A percentile compares a stretch with the other conserved stretches of the same genome.
These are phyloP conservation scores for Nycticryphes semicollaris DNA, from an alignment of 2,113 vertebrate genomes.

Conservation along the genomic window DNA sequence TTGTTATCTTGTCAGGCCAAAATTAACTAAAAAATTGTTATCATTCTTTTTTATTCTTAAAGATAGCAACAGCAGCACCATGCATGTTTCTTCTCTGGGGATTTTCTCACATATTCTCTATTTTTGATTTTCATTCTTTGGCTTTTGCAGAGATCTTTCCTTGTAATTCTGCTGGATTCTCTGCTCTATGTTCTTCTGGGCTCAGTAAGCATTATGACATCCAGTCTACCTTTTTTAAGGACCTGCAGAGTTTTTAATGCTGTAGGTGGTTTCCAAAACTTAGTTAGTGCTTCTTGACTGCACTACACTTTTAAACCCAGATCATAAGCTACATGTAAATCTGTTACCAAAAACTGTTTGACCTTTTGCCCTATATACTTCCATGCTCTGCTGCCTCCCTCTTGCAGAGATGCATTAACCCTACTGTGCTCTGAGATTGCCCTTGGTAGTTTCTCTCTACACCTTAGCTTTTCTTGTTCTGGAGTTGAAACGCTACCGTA, in stretches of 20 bases:
- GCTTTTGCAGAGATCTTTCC: not conserved
- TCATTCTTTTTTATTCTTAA: not conserved
- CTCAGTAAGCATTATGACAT: not conserved
- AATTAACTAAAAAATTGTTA: conserved; percentile 13
- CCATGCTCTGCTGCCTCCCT: not conserved
- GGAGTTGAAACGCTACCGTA: not conserved
- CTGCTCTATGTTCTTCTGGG: not conserved
- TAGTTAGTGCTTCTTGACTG: not conserved
- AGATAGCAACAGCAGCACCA: not conserved
- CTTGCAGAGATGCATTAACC: not conserved
- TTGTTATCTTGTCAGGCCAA: conserved; percentile 5
- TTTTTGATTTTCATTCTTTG: not conserved
- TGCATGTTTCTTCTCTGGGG: not conserved
- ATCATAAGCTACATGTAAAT: not conserved
- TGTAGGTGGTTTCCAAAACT: not conserved
- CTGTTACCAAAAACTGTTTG: not conserved
- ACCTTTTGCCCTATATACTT: not conserved
- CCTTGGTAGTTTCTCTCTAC: not conserved
- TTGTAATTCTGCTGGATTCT: not conserved
- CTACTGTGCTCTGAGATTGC: not conserved
- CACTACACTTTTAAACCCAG: not conserved
- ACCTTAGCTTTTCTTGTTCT: not conserved
- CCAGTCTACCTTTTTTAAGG: not conserved
- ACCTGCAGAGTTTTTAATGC: not conserved
- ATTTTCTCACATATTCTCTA: not conserved